phyloP scores from a whole-genome alignment of 2,888 invertebrate genomes.

The Chalcis sispes region DNA sequence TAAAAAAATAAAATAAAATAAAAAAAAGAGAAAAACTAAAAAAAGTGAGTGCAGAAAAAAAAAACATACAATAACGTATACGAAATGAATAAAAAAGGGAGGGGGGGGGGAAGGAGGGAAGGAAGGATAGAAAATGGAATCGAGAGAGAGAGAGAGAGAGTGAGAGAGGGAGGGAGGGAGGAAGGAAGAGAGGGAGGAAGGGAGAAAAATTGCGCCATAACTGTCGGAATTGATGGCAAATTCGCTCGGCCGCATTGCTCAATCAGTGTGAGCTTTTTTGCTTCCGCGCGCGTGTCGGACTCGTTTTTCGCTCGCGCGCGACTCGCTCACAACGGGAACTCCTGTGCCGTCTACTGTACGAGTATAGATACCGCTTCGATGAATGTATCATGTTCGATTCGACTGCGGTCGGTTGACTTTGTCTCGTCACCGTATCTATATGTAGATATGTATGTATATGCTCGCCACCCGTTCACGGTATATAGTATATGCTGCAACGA shows the following conservation, averaged over 20 bases:
- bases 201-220: conserved; percentile 42
- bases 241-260: conserved; percentile 43
- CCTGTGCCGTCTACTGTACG: too few species aligned
- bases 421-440: too few species aligned
- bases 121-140: too few species aligned
- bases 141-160: conserved; percentile 11
- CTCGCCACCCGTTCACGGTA: neutral
- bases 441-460: too few species aligned
- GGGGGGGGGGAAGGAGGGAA: neutral
- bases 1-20: neutral
- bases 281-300: conserved; percentile 12
- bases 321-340: neutral
- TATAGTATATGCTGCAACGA: too few species aligned
- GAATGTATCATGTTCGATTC: conserved; percentile 57
- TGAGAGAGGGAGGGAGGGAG: neutral
- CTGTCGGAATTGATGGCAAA: conserved; percentile 47
- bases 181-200: neutral
- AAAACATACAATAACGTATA: too few species aligned
- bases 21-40: neutral
- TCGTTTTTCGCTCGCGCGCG: conserved; percentile 16
- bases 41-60: too few species aligned
- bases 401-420: conserved; percentile 30
- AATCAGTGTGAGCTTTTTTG: conserved; percentile 43
- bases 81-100: too few species aligned
- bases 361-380: too few species aligned